phyloP scores from a whole-genome alignment of 2,113 vertebrate species.

The Tupaia chinensis region DNA sequence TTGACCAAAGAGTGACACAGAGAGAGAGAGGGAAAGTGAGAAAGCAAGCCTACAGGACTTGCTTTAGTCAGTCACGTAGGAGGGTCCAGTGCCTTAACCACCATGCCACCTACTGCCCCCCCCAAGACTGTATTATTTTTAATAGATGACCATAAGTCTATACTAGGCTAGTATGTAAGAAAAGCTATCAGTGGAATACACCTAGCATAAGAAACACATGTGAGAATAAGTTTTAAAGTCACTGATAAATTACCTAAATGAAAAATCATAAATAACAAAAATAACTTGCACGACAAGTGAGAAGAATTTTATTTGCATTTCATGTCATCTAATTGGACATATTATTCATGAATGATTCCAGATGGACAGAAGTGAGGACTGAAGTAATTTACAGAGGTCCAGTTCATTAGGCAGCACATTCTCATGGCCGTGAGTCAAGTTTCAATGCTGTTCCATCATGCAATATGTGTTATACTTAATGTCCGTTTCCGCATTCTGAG shows the following conservation, averaged over 20 bases:
- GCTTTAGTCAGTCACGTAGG: too few species aligned
- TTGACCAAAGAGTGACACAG: too few species aligned
- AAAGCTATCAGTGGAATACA: conserved; percentile 27
- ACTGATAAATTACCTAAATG: conserved; percentile 40
- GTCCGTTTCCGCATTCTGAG: neutral
- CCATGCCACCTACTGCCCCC: too few species aligned
- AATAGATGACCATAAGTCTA: neutral
- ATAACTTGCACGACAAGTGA: conserved; percentile 49
- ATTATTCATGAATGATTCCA: conserved; percentile 69
- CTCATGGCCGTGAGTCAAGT: neutral
- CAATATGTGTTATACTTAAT: neutral
- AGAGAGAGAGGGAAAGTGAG: too few species aligned
- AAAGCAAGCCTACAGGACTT: too few species aligned
- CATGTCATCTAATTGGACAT: conserved; percentile 38
- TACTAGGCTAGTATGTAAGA: neutral
- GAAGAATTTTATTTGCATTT: conserved; percentile 61
- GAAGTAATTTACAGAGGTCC: neutral
- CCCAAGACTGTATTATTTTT: neutral
- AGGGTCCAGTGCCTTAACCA: too few species aligned
- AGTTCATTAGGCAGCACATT: neutral
- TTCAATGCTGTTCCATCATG: neutral
- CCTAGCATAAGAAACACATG: neutral
- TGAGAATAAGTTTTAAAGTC: conserved; percentile 74
- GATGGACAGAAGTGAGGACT: conserved; percentile 39
- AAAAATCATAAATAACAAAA: conserved; percentile 68